Evolutionary conservation across 2,888 invertebrate genomes (phyloP).

Genomic region (Fragum whitleyi): DNA sequence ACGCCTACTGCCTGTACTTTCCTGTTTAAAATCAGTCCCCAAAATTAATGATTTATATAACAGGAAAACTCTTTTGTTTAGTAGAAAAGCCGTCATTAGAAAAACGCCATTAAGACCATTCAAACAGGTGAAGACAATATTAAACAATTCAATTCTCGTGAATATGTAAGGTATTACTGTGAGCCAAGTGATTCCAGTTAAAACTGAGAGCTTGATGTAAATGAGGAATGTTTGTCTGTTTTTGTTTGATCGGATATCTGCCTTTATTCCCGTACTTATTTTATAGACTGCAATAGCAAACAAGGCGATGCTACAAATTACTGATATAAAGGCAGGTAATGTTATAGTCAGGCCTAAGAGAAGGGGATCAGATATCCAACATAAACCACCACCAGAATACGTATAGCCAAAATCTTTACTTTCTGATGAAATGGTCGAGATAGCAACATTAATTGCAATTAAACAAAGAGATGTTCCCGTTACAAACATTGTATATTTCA

Average conservation of each 20-base stretch:
- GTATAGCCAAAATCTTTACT: neutral
- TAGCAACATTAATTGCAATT: neutral
- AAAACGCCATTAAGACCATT: slow-evolving; percentile 18
- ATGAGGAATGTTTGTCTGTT: slow-evolving; percentile 13
- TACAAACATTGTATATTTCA: slow-evolving; percentile 14
- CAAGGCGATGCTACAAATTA: slow-evolving; percentile 3
- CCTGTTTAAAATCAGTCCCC: neutral
- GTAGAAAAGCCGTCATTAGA: slow-evolving; percentile 1
- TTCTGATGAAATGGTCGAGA: neutral
- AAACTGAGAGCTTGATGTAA: slow-evolving; percentile 19
- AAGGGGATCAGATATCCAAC: slow-evolving; percentile 8
- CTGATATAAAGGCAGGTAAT: neutral
- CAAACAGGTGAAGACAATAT: slow-evolving; percentile 7
- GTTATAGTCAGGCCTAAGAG: neutral
- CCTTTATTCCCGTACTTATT: neutral
- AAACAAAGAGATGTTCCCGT: neutral
- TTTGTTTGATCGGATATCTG: neutral
- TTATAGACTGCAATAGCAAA: neutral
- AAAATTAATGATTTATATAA: neutral
- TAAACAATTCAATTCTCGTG: slow-evolving; percentile 13
- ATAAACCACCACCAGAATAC: neutral
- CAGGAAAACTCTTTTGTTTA: slow-evolving; percentile 7
- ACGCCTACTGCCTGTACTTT: too few species aligned
- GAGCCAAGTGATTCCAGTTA: slow-evolving; percentile 23
- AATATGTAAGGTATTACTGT: neutral